Evolutionary conservation across 1,140 invertebrate genomes (phyloP).

Genomic region (Triops cancriformis): DNA sequence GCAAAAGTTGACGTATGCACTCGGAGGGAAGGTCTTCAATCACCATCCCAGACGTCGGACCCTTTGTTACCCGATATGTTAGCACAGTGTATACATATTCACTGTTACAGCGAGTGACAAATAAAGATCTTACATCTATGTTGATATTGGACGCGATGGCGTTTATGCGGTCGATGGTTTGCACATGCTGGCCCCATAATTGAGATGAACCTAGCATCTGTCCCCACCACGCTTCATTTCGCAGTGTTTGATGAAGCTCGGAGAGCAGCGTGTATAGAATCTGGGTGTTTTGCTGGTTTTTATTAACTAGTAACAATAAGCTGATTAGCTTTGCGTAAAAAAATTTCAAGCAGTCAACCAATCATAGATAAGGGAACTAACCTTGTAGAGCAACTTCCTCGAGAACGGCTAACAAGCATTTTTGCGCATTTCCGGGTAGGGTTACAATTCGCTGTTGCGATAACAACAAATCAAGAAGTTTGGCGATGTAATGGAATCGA

Average conservation of each 20-base stretch:
- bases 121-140: slow-evolving; percentile 49
- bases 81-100: no score
- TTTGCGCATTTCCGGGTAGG: slow-evolving; percentile 86
- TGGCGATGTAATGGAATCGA: slow-evolving; percentile 93
- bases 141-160: slow-evolving; percentile 69
- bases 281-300: slow-evolving; percentile 77
- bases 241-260: slow-evolving; percentile 57
- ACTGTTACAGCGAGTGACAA: no score
- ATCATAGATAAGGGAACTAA: slow-evolving; percentile 37
- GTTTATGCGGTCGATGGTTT: slow-evolving; percentile 71
- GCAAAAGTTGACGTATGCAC: slow-evolving; percentile 80
- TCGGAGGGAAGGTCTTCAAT: slow-evolving; percentile 87
- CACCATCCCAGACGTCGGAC: neutral
- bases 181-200: slow-evolving; percentile 79
- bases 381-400: slow-evolving; percentile 88
- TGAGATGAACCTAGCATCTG: slow-evolving; percentile 74
- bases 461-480: slow-evolving; percentile 78
- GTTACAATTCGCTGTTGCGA: slow-evolving; percentile 69
- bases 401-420: slow-evolving; percentile 82
- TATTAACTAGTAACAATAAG: slow-evolving; percentile 21
- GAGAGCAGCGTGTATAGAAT: slow-evolving; percentile 65
- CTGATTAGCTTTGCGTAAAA: slow-evolving; percentile 26
- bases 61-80: neutral
- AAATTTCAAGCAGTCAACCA: slow-evolving; percentile 27
- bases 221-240: slow-evolving; percentile 69